Percentiles rank a stretch among this genome's conserved stretches.
These are phyloP conservation scores for Lithobates pipiens DNA, from an alignment of 2,797 vertebrate species.

Conservation along the genomic window DNA sequence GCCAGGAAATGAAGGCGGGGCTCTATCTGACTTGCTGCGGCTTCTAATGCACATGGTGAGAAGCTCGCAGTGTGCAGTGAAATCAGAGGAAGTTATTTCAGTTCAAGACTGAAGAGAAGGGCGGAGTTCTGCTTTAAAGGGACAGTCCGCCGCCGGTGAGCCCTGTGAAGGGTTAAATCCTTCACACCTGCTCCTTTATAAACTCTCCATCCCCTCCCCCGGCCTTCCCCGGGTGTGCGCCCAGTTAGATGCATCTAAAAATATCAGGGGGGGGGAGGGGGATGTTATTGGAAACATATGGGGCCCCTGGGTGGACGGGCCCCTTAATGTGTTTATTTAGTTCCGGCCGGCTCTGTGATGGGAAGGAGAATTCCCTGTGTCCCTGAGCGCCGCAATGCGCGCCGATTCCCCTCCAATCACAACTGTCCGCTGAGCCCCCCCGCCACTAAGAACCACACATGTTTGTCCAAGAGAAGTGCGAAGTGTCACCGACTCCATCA, in stretches of 20 bases:
- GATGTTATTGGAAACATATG: conserved; percentile 53
- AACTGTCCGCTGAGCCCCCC: no score
- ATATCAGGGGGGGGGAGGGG: neutral
- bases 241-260: conserved; percentile 37
- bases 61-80: no score
- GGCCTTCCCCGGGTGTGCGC: neutral
- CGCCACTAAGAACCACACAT: neutral
- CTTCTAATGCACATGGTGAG: no score
- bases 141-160: neutral
- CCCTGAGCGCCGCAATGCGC: conserved; percentile 29
- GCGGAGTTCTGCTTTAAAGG: no score
- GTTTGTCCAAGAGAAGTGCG: conserved; percentile 30
- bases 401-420: neutral
- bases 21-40: no score
- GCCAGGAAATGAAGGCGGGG: no score
- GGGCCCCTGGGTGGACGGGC: neutral
- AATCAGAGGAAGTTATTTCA: no score
- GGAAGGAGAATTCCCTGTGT: neutral
- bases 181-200: conserved; percentile 36
- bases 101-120: no score
- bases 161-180: conserved; percentile 14
- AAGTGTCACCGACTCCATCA: neutral
- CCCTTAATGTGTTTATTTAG: conserved; percentile 40
- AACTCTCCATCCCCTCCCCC: neutral
- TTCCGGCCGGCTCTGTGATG: conserved; percentile 40